phyloP scores from a whole-genome alignment of 2,113 vertebrate genomes.

The Setophaga kirtlandii region DNA sequence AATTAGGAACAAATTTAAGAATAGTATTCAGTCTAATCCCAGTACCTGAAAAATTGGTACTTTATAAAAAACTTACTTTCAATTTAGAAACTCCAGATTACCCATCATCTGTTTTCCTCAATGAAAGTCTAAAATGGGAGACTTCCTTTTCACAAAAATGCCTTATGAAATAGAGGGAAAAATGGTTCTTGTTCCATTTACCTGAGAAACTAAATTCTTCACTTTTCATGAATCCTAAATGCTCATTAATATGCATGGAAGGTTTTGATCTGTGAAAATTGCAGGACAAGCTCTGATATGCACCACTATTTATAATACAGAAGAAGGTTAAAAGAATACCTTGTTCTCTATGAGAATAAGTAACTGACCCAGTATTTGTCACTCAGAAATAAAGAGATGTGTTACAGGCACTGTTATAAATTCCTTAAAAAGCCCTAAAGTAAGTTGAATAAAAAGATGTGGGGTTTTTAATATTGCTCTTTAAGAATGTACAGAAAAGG shows the following conservation, averaged over 20 bases:
- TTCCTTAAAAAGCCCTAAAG: background rate
- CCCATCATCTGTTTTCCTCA: background rate
- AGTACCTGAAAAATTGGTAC: background rate
- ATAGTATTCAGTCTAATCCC: background rate
- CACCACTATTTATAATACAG: background rate
- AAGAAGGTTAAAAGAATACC: background rate
- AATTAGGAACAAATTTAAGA: background rate
- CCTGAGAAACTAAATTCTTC: background rate
- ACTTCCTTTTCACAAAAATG: background rate
- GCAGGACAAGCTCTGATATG: background rate
- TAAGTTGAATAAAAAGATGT: background rate
- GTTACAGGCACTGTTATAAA: fast-evolving
- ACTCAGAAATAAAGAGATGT: background rate
- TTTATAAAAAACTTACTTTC: background rate
- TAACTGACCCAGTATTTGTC: background rate
- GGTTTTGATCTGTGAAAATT: background rate
- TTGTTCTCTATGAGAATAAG: background rate
- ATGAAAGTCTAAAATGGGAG: background rate
- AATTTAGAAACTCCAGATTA: background rate
- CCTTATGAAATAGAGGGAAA: background rate
- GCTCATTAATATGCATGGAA: background rate
- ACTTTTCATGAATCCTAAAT: background rate
- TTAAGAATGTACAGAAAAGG: background rate
- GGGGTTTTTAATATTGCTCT: background rate
- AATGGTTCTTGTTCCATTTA: background rate